phyloP scores from a whole-genome alignment of 1,140 invertebrate species.

The Neodiprion virginianus region DNA sequence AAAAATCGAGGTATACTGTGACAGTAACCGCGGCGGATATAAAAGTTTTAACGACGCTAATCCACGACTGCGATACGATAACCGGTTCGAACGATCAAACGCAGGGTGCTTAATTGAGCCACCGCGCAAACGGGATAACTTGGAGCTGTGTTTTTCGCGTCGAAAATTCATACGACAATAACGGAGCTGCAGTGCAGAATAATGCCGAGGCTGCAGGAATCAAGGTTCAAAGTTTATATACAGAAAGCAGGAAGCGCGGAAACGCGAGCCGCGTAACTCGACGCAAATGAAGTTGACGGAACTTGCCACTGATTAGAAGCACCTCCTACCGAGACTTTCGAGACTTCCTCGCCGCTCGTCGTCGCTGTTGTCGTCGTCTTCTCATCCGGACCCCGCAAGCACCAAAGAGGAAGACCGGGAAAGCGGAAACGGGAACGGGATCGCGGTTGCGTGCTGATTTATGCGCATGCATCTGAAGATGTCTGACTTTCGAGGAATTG shows the following conservation, averaged over 20 bases:
- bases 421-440: too few species aligned
- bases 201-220: not conserved
- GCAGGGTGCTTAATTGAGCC: not conserved
- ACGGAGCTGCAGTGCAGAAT: too few species aligned
- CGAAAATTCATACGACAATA: slow-evolving; percentile 3
- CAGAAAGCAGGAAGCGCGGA: too few species aligned
- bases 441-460: too few species aligned
- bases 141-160: slow-evolving; percentile 20
- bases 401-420: too few species aligned
- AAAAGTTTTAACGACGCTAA: not conserved
- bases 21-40: not conserved
- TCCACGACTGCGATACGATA: not conserved
- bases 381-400: too few species aligned
- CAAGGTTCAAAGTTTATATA: not conserved
- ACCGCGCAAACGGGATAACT: not conserved
- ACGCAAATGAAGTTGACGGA: not conserved
- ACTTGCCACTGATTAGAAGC: slow-evolving; percentile 2
- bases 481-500: too few species aligned
- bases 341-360: not conserved
- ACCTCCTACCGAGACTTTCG: not conserved
- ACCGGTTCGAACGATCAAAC: not conserved
- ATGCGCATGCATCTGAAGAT: too few species aligned
- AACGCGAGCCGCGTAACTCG: not conserved
- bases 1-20: too few species aligned
- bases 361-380: too few species aligned